These are phyloP conservation scores for Yoshiicerus persimilis DNA, from an alignment of 1,140 invertebrate species.

Conservation along the genomic window DNA sequence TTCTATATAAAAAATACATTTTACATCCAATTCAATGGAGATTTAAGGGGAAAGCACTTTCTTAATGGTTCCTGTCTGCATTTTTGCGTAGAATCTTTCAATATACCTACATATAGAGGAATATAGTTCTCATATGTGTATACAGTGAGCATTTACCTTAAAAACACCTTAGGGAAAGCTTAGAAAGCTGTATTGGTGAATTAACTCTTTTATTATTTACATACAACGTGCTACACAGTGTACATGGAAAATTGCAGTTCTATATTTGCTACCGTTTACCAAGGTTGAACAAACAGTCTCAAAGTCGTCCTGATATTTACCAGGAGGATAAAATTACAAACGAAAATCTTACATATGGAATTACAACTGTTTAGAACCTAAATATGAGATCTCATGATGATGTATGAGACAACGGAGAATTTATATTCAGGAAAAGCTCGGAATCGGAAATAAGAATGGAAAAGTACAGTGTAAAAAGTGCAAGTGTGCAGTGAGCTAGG, in stretches of 20 bases:
- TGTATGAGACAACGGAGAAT: no score
- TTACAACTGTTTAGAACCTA: no score
- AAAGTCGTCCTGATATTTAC: no score
- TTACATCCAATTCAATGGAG: background rate
- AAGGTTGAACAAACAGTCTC: no score
- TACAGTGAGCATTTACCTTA: background rate
- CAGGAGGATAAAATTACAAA: no score
- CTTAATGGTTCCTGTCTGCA: background rate
- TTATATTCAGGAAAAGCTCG: no score
- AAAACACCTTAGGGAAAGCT: background rate
- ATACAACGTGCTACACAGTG: background rate
- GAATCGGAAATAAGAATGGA: background rate
- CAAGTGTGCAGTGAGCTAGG: background rate
- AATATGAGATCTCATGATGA: no score
- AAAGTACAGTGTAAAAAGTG: background rate
- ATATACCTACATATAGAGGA: no score
- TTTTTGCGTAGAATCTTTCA: no score
- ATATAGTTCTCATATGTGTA: no score
- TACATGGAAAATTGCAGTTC: background rate
- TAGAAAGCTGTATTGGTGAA: background rate
- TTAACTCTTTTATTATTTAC: background rate
- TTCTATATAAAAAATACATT: background rate
- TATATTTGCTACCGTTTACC: no score
- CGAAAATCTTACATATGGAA: no score
- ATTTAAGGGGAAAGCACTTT: background rate